Evolutionary conservation across 2,888 invertebrate genomes (phyloP), one percentile per base, ranked within the genome.

Genomic region (Morpho achilles): DNA sequence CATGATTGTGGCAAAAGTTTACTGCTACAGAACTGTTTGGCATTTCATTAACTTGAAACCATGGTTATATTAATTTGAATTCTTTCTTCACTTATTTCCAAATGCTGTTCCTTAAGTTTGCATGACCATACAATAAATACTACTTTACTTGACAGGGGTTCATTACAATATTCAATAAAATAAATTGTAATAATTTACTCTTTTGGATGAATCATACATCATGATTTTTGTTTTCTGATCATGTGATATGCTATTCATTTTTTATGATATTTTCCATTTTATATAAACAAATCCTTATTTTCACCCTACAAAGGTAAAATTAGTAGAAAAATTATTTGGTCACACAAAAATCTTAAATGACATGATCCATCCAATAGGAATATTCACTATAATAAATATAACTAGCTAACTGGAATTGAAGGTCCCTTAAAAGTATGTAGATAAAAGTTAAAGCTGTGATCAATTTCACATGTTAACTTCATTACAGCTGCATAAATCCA

Each of bases 371-470:
- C 85, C 81, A 80, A 80, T 61, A 77, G 82, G 75, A 77, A 80
- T 82, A 81, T 81, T 79, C 69, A 82, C 87, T 89, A 90, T 87
- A 87, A 86, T 87, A 87, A 83, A 85, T 88, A 87, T 84, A 87
- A 84, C 87, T 88, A 89, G 81, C 88, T 89, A 89, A 88, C 79
- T 88, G 89, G 89, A 89, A 89, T 88, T 89, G 80, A 87, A 89
- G 89, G 90, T 89, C 89, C 90, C 90, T 89, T 89, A 89, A 84
- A 88, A 89, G 87, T 90, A 90, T 85, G 82, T 86, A 86, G 80
- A 82, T 83, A 81, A 84, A 81, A 73, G 73, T 73, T 79, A 82
- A 80, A 69, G 69, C 86, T 71, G 85, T 84, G 88, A 81, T 87
- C 88, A 89, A 88, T 74, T 82, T 84, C 67, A 77, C 82, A 77